Evolutionary conservation across 23 tunicate genomes (phyloP).

Genomic region (Oikopleura dioica): DNA sequence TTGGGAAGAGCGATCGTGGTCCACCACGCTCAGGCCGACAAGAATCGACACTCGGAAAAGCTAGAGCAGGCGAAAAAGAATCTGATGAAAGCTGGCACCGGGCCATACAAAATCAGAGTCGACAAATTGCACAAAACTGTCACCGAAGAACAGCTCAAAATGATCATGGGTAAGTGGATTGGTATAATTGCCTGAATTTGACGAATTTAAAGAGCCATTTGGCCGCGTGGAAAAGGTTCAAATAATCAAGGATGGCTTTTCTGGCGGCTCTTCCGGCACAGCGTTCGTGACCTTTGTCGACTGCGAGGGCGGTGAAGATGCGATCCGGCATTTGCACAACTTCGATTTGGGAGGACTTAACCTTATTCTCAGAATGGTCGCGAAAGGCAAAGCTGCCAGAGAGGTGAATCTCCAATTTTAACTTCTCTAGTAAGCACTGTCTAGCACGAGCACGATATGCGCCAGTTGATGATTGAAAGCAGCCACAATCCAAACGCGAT

Average conservation of each 20-base stretch:
- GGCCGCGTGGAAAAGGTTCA: conserved; percentile 74
- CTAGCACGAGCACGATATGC: not conserved
- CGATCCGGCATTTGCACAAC: not conserved
- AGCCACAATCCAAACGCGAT: not conserved
- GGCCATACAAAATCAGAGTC: not conserved
- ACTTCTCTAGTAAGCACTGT: no score
- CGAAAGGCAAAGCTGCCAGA: not conserved
- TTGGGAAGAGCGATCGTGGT: conserved; percentile 78
- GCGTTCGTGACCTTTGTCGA: conserved; percentile 75
- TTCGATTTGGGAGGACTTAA: not conserved
- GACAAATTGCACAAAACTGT: conserved; percentile 51
- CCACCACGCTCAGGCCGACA: conserved; percentile 84
- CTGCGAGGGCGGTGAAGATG: conserved; percentile 43
- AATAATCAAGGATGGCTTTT: conserved; percentile 43
- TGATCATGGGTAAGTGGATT: no score
- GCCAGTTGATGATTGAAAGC: not conserved
- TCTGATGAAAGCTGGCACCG: not conserved
- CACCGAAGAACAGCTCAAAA: conserved; percentile 90
- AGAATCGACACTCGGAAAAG: conserved; percentile 18
- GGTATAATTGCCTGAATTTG: no score
- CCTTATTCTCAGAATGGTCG: not conserved
- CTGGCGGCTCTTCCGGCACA: conserved; percentile 44
- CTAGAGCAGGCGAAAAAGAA: not conserved
- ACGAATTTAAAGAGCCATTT: no score
- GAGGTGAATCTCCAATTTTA: no score